These are phyloP conservation scores for Epirrhoe tristata DNA, from an alignment of 2,888 invertebrate genomes.

Conservation along the genomic window DNA sequence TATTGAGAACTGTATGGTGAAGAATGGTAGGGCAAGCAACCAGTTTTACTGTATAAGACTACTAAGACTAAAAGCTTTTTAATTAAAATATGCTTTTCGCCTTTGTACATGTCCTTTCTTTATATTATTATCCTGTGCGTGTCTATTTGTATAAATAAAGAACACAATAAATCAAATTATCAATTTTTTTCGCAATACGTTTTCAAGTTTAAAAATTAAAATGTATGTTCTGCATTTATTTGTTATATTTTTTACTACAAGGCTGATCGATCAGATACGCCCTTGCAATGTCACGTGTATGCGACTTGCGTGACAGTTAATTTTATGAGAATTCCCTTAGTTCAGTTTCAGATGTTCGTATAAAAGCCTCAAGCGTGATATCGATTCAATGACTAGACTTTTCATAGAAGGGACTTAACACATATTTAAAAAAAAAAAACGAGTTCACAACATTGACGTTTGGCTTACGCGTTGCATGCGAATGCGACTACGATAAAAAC, in stretches of 20 bases:
- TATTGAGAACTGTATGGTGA: background rate
- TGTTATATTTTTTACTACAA: background rate
- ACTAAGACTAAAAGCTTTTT: no score
- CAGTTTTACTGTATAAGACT: no score
- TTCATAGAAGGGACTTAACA: background rate
- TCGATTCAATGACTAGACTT: background rate
- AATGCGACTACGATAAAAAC: background rate
- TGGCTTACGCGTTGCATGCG: background rate
- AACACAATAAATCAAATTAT: no score
- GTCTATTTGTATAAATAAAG: no score
- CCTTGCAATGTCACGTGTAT: constrained; percentile 2
- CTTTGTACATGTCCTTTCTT: no score
- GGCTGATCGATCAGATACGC: constrained; percentile 17
- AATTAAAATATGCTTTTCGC: no score
- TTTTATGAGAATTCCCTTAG: background rate
- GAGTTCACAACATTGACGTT: background rate
- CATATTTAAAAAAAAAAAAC: background rate
- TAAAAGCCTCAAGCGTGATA: background rate
- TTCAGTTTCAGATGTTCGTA: background rate
- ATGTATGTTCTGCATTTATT: background rate
- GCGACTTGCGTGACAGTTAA: background rate
- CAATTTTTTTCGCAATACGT: no score
- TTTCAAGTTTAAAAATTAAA: no score
- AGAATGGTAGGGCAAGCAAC: no score
- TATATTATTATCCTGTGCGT: no score